phyloP scores from a whole-genome alignment of 2,797 vertebrate genomes.

The Arrhamphus sclerolepis region DNA sequence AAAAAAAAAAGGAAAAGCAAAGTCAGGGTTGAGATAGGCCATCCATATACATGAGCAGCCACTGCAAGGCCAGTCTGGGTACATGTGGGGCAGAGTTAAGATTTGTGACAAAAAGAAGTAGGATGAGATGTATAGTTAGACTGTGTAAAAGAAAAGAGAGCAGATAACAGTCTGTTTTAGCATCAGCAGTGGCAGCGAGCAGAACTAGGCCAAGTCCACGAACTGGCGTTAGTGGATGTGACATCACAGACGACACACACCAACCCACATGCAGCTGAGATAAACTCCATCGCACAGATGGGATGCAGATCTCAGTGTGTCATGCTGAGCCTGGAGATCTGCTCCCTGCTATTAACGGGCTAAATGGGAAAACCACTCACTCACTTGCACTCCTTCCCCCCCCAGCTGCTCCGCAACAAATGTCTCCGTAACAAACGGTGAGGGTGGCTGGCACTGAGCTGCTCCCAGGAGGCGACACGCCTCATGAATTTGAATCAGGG shows the following conservation, averaged over 20 bases:
- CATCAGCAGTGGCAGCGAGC: constrained; percentile 20
- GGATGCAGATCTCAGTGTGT: constrained; percentile 29
- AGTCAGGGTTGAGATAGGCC: background rate
- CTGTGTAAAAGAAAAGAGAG: background rate
- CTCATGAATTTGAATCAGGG: constrained; percentile 9
- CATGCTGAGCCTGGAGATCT: constrained; percentile 32
- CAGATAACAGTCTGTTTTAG: constrained; percentile 8
- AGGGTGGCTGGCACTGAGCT: background rate
- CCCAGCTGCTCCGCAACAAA: constrained; percentile 9
- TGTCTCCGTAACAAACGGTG: background rate
- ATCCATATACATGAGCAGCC: background rate
- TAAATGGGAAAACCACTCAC: constrained; percentile 25
- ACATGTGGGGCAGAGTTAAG: background rate
- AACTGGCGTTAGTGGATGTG: constrained; percentile 21
- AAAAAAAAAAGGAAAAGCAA: background rate
- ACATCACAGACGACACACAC: constrained; percentile 32
- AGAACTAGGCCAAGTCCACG: constrained; percentile 46
- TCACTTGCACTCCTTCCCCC: constrained; percentile 10
- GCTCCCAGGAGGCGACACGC: constrained; percentile 1
- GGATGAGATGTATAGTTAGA: background rate
- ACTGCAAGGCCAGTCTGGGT: too few species aligned
- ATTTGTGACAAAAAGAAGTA: background rate
- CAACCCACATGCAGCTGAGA: constrained; percentile 52
- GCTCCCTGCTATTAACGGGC: constrained; percentile 45
- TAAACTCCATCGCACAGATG: constrained; percentile 42